Percentiles rank a stretch among this genome's conserved stretches.
These are phyloP conservation scores for Prenolepis imparis DNA, from an alignment of 2,888 invertebrate genomes.

Conservation along the genomic window DNA sequence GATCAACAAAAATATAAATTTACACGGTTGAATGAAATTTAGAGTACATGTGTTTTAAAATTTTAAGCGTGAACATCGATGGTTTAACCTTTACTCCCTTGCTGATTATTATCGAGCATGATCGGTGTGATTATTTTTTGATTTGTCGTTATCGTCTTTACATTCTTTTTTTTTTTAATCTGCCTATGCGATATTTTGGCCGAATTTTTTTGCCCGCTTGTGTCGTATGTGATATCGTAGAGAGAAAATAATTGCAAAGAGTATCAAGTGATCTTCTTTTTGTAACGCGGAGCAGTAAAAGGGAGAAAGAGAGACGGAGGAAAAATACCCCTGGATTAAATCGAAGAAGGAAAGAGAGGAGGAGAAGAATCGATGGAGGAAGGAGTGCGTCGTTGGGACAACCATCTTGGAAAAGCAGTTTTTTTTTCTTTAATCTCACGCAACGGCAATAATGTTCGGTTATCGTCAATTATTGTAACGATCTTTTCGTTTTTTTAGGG, in stretches of 20 bases:
- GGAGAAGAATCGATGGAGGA: constrained; percentile 48
- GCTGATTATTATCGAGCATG: constrained; percentile 39
- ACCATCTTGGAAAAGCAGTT: constrained; percentile 51
- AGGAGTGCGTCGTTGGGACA: constrained; percentile 36
- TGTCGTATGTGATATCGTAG: constrained; percentile 44
- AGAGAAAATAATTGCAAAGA: constrained; percentile 39
- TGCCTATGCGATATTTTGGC: constrained; percentile 47
- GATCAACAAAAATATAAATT: neutral
- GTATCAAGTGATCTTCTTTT: constrained; percentile 59
- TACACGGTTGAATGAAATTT: neutral
- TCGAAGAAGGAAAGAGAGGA: constrained; percentile 28
- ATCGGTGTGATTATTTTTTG: constrained; percentile 34
- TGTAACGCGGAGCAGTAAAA: constrained; percentile 71
- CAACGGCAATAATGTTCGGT: constrained; percentile 56
- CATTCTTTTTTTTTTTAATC: constrained; percentile 15
- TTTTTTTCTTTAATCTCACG: constrained; percentile 51
- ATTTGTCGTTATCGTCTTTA: constrained; percentile 29
- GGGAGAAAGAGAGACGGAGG: constrained; percentile 22
- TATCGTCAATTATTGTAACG: constrained; percentile 53
- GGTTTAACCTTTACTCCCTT: constrained; percentile 5
- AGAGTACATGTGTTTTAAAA: neutral
- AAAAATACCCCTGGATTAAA: constrained; percentile 43
- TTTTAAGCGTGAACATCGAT: neutral
- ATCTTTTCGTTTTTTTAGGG: constrained; percentile 63
- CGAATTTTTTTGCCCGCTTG: constrained; percentile 50